Conservation (phyloP, 2,888 invertebrate species). For the Blastobasis adustella region DNA sequence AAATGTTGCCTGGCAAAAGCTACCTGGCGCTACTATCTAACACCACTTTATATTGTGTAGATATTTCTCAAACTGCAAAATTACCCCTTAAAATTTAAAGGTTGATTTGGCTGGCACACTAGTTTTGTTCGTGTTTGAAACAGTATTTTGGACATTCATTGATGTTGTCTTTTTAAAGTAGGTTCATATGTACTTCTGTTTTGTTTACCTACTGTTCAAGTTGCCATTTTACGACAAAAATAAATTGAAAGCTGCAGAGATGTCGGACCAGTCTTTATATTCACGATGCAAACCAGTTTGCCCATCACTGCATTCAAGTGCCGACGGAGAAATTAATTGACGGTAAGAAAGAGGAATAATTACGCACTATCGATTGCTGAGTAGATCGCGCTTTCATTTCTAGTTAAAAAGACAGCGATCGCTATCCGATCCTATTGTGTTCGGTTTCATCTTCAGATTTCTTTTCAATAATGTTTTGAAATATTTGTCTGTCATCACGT, state of each 20-base stretch:
- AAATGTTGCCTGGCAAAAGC: too few species aligned
- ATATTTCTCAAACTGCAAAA: too few species aligned
- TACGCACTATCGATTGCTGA: constrained; percentile 30
- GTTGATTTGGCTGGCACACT: too few species aligned
- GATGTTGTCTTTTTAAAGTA: too few species aligned
- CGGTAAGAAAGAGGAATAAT: constrained; percentile 36
- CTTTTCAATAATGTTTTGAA: constrained; percentile 1
- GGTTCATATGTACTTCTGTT: too few species aligned
- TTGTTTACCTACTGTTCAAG: too few species aligned
- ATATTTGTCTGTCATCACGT: constrained; percentile 9
- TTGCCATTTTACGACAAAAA: too few species aligned
- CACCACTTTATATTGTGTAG: too few species aligned
- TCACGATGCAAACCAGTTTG: not conserved
- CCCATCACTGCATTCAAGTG: not conserved
- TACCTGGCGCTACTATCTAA: too few species aligned
- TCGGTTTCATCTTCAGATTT: constrained; percentile 10
- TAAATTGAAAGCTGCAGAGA: constrained; percentile 12
- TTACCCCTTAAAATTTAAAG: too few species aligned
- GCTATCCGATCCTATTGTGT: constrained; percentile 16
- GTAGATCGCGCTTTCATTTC: constrained; percentile 38
- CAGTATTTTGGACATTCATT: too few species aligned
- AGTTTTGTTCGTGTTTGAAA: too few species aligned
- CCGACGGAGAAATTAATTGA: constrained; percentile 37
- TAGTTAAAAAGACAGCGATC: constrained; percentile 17
- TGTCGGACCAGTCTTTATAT: constrained; percentile 24